Base-by-base conservation (phyloP, 2,113 vertebrate species). In the Rhineura floridana region DNA sequence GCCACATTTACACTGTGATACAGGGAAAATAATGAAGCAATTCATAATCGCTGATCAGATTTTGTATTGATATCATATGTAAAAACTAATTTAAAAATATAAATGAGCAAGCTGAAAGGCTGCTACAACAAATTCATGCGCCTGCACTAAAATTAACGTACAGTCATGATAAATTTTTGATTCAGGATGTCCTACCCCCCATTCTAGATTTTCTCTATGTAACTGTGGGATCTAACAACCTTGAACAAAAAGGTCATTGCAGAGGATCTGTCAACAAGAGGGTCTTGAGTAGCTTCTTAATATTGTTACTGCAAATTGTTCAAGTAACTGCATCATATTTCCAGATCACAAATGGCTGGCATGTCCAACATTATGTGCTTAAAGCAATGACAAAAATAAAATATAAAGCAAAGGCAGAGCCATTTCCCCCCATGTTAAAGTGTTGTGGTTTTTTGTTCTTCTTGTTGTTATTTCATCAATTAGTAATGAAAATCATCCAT, bases 21-120 rank as follows among this genome's bases (percentile, higher is more conserved):
- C 90, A 76, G 30, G 50, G 80, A 88, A 89, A 76, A 73, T 85
- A 90, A 94, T 72, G 82, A 89, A 93, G 63, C 80, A 70, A 50
- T 36, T n/a, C 90, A 5, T 50, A 69, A 69, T 33, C 82, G 81
- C 87, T 88, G 28, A 88, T 67, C 67, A 90, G 86, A 76, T 46
- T 55, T 6, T 80, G 75, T n/a, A 90, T 62, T 83, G 75, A 84
- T 84, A 90, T 65, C 90, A 4, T 83, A 63, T 25, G 42, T 84
- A 91, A 11, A 50, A 59, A 13, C 30, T 90, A 88, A 46, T 76
- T 28, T 62, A 67, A 65, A 78, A 3, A n/a, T 63, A 82, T 70
- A 17, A 86, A n/a, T 52, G 42, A 90, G 23, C 39, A 42, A 73
- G 62, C 87, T 85, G 87, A 89, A 86, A 90, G 84, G 44, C 69